Base-by-base conservation (phyloP, 2,888 invertebrate species). In the Leucophenga maculata region DNA sequence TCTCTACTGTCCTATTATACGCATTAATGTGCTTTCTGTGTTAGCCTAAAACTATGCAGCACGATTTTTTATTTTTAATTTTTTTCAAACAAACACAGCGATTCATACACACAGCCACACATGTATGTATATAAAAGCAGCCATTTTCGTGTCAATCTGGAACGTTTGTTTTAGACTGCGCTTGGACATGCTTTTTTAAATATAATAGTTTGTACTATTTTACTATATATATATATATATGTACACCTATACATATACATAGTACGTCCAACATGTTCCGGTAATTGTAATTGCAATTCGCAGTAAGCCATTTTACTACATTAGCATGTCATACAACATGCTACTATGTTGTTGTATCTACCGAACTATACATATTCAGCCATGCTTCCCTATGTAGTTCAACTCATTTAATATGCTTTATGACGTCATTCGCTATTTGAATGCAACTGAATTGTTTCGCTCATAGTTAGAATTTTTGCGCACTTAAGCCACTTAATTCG, bases 21-120 rank as follows among this genome's bases (percentile, higher is more conserved):
- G 79, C 78, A 83, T 84, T 85, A 84, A 85, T 85, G 84, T 78
- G 83, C 75, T 84, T 84, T 85, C 77, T 80, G 73, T 64, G 62
- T 64, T 68, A 65, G 75, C 72, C 73, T 64, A 59, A 74, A 72
- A 76, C 74, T 78, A 74, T 78, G 77, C 72, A 74, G 73, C 72
- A 75, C 67, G 31, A 69, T 72, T 75, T 39, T 57, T 71, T 70
- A 72, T 75, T 75, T 65, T 46, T 64, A 46, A 64, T 64, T 64
- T 64, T 64, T 64, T 13, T 46, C 39, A 46, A 22, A 54, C 20
- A 48, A 18, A 65, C 22, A 46, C 48, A 48, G n/a, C 39, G 13
- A 50, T 50, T 13, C 22, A 48, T 9, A 48, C 20, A 26, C 50
- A 65, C 14, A 46, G 4, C 3, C 2, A 22, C n/a, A n/a, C 22